These are phyloP conservation scores for Phacellophora camtschatica DNA, from an alignment of 30 jellyfish, hydroid and myxozoan species.

Conservation along the genomic window DNA sequence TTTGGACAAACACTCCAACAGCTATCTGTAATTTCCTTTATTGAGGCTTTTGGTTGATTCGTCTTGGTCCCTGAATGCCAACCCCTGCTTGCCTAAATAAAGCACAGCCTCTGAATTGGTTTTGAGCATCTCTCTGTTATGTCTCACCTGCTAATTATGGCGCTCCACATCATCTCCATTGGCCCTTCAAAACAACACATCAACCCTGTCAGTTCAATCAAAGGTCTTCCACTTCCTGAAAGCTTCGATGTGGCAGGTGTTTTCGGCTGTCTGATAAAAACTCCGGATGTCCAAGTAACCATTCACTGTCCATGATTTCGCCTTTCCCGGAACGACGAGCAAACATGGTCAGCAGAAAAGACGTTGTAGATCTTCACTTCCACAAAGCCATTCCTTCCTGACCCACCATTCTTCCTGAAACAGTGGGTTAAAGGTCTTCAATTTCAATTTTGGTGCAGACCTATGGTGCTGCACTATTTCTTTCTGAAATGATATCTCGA, in stretches of 20 bases:
- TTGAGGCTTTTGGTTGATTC: slow-evolving; percentile 7
- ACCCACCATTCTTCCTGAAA: slow-evolving; percentile 24
- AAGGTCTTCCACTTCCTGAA: too few species aligned
- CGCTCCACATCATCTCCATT: slow-evolving; percentile 35
- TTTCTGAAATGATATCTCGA: slow-evolving; percentile 1
- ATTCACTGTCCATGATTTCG: too few species aligned
- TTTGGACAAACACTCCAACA: slow-evolving; percentile 27
- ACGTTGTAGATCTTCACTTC: neutral
- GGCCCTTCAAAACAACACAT: too few species aligned
- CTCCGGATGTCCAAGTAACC: too few species aligned
- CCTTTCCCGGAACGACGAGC: too few species aligned
- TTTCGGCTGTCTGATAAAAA: too few species aligned
- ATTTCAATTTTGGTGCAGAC: neutral
- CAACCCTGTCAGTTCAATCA: too few species aligned
- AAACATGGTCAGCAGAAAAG: neutral
- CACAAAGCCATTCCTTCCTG: slow-evolving; percentile 10
- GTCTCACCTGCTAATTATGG: slow-evolving; percentile 41
- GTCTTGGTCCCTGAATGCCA: slow-evolving; percentile 38
- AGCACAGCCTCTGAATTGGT: slow-evolving; percentile 16
- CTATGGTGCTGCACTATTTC: neutral
- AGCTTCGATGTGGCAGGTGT: too few species aligned
- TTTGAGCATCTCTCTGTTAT: slow-evolving; percentile 15
- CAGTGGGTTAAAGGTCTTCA: neutral
- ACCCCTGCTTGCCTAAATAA: slow-evolving; percentile 6
- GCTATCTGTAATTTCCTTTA: slow-evolving; percentile 47